A percentile compares a stretch with the other conserved stretches of the same genome.
phyloP scores from a whole-genome alignment of 2,888 invertebrate genomes.

The Sarcophaga variegata region DNA sequence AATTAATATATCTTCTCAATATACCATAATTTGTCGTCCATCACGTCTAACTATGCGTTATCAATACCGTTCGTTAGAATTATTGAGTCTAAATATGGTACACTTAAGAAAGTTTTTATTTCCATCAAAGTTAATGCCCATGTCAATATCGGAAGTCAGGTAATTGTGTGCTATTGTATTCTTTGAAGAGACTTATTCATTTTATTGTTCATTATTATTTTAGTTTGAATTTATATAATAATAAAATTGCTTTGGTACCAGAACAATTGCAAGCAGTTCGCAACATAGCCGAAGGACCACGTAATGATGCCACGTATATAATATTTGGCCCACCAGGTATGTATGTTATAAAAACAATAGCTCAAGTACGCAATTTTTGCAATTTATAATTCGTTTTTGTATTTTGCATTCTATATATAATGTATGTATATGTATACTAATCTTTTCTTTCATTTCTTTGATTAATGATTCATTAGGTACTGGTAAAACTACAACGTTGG shows the following conservation, averaged over 20 bases:
- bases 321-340: conserved; percentile 94
- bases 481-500: conserved; percentile 88
- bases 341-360: too few species aligned
- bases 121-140: conserved; percentile 24
- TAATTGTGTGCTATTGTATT: neutral
- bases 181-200: neutral
- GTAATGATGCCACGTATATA: conserved; percentile 88
- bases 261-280: conserved; percentile 87
- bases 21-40: conserved; percentile 75
- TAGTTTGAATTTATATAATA: conserved; percentile 74
- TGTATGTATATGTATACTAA: neutral
- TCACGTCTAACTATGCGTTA: conserved; percentile 75
- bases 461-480: conserved; percentile 82
- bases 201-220: conserved; percentile 1
- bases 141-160: conserved; percentile 21
- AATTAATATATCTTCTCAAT: conserved; percentile 71
- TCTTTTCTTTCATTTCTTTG: neutral
- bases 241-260: conserved; percentile 77
- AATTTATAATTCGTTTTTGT: too few species aligned
- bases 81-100: conserved; percentile 58
- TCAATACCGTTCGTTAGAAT: conserved; percentile 77
- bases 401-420: conserved; percentile 78
- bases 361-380: too few species aligned
- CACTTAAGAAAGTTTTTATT: conserved; percentile 45
- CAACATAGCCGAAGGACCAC: conserved; percentile 86